Evolutionary conservation across 2,113 vertebrate species (phyloP), one percentile per base, ranked within the genome.

Genomic region (Hyperopisus bebe): DNA sequence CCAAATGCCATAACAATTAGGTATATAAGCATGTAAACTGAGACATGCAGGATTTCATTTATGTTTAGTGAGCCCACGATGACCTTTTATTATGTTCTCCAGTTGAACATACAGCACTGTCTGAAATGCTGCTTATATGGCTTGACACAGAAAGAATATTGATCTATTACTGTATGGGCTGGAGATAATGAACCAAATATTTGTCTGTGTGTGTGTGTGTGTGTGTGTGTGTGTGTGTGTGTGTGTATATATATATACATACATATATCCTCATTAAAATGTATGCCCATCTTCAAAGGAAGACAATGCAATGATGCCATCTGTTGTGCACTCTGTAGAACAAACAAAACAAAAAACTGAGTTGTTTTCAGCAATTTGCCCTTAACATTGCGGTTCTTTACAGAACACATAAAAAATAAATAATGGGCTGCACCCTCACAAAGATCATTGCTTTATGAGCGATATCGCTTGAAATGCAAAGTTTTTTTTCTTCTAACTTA

Each of bases 251-350:
- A 15, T 70, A 31, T 70, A 31, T 70, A 31, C 89, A 90, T 92
- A 90, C 92, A 92, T 90, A 39, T 93, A 90, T 90, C 62, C 91
- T 95, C 94, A 95, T 96, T 94, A 96, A 95, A 94, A 95, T 96
- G 94, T 91, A 95, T 94, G 94, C 35, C n/a, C 48, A 89, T 96
- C 94, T 95, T 96, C 95, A 96, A 96, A 96, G 94, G 70, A 91
- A 74, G 92, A 94, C 90, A 91, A 95, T 90, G 85, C 95, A 95
- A 94, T 94, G 94, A 95, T 93, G 93, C 95, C 95, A 96, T 95
- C 96, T 96, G 95, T 92, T 93, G 93, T 93, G 90, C 86, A 92
- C 90, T 92, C 90, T 89, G 91, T 90, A 89, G 80, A 83, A 86
- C 90, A 86, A 91, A 90, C 91, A 87, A 90, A 89, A 90, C 89